phyloP scores from a whole-genome alignment of 2,888 invertebrate genomes.

The Dioctria linearis region DNA sequence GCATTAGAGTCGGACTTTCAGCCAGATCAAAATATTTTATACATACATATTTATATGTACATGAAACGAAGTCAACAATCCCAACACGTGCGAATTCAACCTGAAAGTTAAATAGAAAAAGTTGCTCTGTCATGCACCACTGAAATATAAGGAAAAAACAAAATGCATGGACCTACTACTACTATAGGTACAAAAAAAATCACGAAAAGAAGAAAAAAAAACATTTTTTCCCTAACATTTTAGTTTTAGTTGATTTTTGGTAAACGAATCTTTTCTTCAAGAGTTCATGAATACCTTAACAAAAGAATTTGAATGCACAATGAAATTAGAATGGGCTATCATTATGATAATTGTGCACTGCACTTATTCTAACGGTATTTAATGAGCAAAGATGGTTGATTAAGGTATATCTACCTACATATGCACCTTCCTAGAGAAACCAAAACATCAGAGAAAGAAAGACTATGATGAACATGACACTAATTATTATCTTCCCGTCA shows the following conservation, averaged over 20 bases:
- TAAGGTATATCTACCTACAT: neutral
- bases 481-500: neutral
- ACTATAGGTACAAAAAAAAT: neutral
- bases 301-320: neutral
- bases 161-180: neutral
- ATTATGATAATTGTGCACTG: neutral
- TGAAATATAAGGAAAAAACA: too few species aligned
- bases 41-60: neutral
- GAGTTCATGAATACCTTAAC: neutral
- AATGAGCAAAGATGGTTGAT: constrained; percentile 7
- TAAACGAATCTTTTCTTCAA: neutral
- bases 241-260: neutral
- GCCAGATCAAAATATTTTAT: neutral
- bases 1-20: constrained; percentile 22
- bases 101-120: constrained; percentile 20
- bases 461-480: neutral
- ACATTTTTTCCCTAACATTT: neutral
- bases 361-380: constrained; percentile 34
- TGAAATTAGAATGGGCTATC: neutral
- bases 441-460: too few species aligned
- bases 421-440: neutral
- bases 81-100: constrained; percentile 36
- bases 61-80: constrained; percentile 33
- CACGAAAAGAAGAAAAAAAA: constrained; percentile 16
- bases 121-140: constrained; percentile 9